Percentiles rank a stretch among this genome's conserved stretches.
Conservation (phyloP, 2,797 vertebrate species). For the Xiphophorus birchmanni region DNA sequence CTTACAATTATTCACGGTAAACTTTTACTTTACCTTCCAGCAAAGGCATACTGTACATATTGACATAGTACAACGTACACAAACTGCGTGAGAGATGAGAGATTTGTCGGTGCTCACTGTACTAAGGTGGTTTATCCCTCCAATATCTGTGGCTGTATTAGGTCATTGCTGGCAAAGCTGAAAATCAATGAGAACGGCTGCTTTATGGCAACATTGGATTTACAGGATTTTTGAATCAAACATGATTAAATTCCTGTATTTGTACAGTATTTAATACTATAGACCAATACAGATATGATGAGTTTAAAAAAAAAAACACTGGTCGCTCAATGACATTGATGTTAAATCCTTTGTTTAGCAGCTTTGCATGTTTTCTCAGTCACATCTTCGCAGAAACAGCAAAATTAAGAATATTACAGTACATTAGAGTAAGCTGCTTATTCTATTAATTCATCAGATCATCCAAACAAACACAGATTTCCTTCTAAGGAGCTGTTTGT, state of each 20-base stretch:
- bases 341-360: conserved; percentile 11
- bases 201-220: conserved; percentile 34
- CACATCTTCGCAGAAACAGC: conserved; percentile 40
- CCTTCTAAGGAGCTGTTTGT: conserved; percentile 25
- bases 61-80: not conserved
- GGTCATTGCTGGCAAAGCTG: conserved; percentile 19
- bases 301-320: not conserved
- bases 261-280: conserved; percentile 28
- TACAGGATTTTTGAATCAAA: conserved; percentile 34
- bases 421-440: conserved; percentile 69
- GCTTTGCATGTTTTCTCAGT: conserved; percentile 19
- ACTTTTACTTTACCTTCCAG: conserved; percentile 3
- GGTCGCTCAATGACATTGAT: not conserved
- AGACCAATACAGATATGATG: conserved; percentile 4
- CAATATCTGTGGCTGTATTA: conserved; percentile 34
- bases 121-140: conserved; percentile 31
- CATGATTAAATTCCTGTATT: conserved; percentile 36
- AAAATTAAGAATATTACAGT: conserved; percentile 36
- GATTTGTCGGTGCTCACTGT: conserved; percentile 17
- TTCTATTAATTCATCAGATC: conserved; percentile 87
- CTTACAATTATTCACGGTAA: not conserved
- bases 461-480: conserved; percentile 55
- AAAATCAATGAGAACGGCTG: conserved; percentile 33
- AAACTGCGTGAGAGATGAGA: conserved; percentile 2
- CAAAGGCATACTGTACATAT: conserved; percentile 23